phyloP scores from a whole-genome alignment of 2,797 vertebrate genomes.

The Sebastolobus alascanus region DNA sequence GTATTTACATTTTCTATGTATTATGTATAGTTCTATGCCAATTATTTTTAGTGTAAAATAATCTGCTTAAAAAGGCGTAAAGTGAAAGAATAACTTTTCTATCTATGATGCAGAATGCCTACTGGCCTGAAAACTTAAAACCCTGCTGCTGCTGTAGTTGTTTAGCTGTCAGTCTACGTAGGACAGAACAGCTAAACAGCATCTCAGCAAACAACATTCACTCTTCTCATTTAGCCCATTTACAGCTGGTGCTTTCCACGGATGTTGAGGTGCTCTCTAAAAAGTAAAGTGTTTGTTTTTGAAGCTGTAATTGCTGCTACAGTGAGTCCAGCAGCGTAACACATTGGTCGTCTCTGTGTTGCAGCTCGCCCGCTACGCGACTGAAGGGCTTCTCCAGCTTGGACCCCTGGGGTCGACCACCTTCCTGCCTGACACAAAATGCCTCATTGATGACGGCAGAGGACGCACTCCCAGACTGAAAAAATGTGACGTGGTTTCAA shows the following conservation, averaged over 20 bases:
- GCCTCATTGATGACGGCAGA: conserved; percentile 93
- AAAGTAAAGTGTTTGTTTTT: conserved; percentile 15
- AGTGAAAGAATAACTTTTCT: neutral
- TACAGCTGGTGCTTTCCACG: neutral
- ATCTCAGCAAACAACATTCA: neutral
- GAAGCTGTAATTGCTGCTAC: conserved; percentile 13
- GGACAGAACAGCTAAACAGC: neutral
- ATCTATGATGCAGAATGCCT: neutral
- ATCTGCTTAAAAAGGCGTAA: neutral
- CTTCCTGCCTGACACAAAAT: conserved; percentile 97
- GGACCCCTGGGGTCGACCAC: conserved; percentile 96
- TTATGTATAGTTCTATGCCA: neutral
- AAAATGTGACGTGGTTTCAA: conserved; percentile 91
- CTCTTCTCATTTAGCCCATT: conserved; percentile 11
- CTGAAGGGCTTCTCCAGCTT: conserved; percentile 93
- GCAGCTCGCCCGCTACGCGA: conserved; percentile 96
- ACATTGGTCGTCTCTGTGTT: conserved; percentile 44
- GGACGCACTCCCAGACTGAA: conserved; percentile 90
- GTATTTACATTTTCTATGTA: neutral
- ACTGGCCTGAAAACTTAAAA: neutral
- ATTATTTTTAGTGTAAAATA: neutral
- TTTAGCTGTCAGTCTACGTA: conserved; percentile 9
- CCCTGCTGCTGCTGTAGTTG: neutral
- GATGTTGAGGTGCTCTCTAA: conserved; percentile 11
- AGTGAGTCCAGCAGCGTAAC: conserved; percentile 9